Conservation (phyloP, 2,888 invertebrate species). For the Hirtodrosophila duncani region DNA sequence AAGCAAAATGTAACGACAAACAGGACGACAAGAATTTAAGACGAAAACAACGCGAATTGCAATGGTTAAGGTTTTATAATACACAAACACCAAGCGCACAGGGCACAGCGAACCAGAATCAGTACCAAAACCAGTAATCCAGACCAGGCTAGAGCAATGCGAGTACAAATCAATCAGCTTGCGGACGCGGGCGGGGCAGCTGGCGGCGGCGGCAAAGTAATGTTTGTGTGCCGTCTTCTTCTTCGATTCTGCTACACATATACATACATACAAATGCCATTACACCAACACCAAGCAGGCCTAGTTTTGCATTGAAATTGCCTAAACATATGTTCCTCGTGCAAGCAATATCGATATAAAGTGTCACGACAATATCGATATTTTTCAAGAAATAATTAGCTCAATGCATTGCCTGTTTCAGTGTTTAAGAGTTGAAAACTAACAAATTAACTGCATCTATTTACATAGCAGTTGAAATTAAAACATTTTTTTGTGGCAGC, state of each 20-base stretch:
- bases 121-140: conserved; percentile 38
- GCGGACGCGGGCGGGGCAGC: conserved; percentile 36
- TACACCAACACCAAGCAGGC: no score
- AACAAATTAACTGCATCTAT: no score
- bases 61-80: conserved; percentile 31
- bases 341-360: no score
- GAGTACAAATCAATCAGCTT: conserved; percentile 34
- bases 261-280: conserved; percentile 23
- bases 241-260: conserved; percentile 12
- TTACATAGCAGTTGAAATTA: no score
- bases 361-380: no score
- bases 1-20: not conserved
- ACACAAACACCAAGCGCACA: conserved; percentile 6
- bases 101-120: conserved; percentile 26
- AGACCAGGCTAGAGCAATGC: conserved; percentile 17
- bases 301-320: no score
- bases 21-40: conserved; percentile 1
- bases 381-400: no score
- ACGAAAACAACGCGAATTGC: conserved; percentile 10
- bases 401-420: no score
- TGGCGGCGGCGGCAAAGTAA: conserved; percentile 34
- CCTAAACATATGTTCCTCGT: no score
- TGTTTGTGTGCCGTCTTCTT: conserved; percentile 55
- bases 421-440: no score
- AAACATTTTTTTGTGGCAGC: no score